phyloP scores from a whole-genome alignment of 2,888 invertebrate genomes.

The Psylliodes chrysocephalus region DNA sequence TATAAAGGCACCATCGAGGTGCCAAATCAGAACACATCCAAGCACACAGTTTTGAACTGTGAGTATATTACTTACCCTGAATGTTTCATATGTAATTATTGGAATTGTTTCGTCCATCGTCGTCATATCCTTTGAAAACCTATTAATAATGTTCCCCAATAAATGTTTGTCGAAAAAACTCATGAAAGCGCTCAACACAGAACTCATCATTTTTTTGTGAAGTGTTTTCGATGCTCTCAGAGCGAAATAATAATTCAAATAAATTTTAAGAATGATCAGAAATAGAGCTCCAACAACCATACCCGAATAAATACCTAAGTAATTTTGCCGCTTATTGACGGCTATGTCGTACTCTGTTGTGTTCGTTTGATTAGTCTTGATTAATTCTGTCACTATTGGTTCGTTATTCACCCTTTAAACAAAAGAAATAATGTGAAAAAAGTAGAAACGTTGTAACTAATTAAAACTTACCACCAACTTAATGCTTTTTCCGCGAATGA shows the following conservation, averaged over 20 bases:
- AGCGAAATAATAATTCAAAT: conserved; percentile 47
- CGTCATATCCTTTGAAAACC: conserved; percentile 79
- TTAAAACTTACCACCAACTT: conserved; percentile 54
- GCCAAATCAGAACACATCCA: too few relatives aligned
- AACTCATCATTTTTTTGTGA: conserved; percentile 71
- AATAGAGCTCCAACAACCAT: conserved; percentile 35
- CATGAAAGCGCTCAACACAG: conserved; percentile 69
- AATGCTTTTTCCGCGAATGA: conserved; percentile 52
- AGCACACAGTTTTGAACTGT: too few relatives aligned
- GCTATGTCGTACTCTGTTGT: conserved; percentile 32
- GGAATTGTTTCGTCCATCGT: conserved; percentile 68
- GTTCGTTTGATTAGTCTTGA: conserved; percentile 37
- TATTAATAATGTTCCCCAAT: conserved; percentile 72
- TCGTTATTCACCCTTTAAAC: conserved; percentile 49
- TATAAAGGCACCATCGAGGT: too few relatives aligned
- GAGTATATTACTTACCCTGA: conserved; percentile 48
- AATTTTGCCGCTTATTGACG: conserved; percentile 30
- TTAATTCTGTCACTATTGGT: conserved; percentile 33
- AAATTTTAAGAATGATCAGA: conserved; percentile 40
- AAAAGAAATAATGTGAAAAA: too few relatives aligned
- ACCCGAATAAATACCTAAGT: conserved; percentile 41
- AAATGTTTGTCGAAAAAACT: conserved; percentile 77
- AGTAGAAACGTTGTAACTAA: too few relatives aligned
- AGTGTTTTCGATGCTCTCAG: conserved; percentile 59
- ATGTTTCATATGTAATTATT: conserved; percentile 53